These are phyloP conservation scores for Oreortyx pictus DNA, from an alignment of 2,797 vertebrate species.

Conservation along the genomic window DNA sequence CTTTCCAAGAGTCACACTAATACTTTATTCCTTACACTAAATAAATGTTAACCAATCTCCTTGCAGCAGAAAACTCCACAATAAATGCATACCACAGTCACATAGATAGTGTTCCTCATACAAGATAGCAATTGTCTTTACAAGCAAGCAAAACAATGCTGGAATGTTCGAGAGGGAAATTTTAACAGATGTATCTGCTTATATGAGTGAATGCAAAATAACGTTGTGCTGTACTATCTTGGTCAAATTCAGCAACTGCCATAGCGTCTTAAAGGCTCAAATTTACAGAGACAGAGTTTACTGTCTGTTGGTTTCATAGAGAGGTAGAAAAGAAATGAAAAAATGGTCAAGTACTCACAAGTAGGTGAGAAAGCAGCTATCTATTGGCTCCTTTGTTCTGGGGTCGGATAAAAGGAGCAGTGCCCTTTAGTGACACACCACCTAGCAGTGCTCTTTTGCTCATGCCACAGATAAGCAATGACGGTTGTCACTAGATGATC, in stretches of 20 bases:
- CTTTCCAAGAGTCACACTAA: background rate
- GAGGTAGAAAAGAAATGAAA: slow-evolving; percentile 54
- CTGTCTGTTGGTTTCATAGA: slow-evolving; percentile 1
- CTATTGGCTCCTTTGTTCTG: slow-evolving; percentile 43
- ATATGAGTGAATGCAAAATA: background rate
- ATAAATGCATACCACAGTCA: background rate
- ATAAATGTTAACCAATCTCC: slow-evolving; percentile 5
- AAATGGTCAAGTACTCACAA: slow-evolving; percentile 51
- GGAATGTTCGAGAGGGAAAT: slow-evolving; percentile 5
- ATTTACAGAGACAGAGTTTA: slow-evolving; percentile 43
- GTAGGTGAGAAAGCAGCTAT: slow-evolving; percentile 69
- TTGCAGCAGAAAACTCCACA: slow-evolving; percentile 5
- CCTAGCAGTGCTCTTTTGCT: slow-evolving; percentile 14
- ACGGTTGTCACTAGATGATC: background rate
- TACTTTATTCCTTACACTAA: background rate
- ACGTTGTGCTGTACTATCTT: background rate
- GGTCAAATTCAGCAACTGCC: background rate
- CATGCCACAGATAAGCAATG: background rate
- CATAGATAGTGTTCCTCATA: background rate
- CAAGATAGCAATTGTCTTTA: background rate
- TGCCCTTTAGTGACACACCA: background rate
- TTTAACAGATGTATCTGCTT: background rate
- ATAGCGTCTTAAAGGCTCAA: background rate
- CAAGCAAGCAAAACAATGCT: background rate
- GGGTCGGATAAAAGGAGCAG: slow-evolving; percentile 26